Conservation (phyloP, 2,888 invertebrate species). For the Lasioglossum morio region DNA sequence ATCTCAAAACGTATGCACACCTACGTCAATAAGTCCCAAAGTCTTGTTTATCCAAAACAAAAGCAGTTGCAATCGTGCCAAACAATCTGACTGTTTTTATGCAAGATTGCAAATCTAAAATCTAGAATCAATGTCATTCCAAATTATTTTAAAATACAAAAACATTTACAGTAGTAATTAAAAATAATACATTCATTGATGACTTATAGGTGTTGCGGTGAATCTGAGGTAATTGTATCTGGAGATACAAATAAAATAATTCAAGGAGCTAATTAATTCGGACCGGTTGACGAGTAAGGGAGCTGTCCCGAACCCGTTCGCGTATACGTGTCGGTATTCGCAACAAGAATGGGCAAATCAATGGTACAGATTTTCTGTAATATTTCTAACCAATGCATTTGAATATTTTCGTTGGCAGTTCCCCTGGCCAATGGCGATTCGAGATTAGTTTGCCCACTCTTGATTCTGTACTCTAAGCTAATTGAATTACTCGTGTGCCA, state of each 20-base stretch:
- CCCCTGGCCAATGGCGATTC: neutral
- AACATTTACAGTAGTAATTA: neutral
- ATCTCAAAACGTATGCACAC: neutral
- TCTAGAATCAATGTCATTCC: neutral
- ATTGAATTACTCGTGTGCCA: conserved; percentile 74
- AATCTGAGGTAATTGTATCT: neutral
- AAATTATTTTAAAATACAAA: neutral
- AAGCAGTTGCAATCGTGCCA: neutral
- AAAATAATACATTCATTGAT: neutral
- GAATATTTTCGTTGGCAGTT: neutral
- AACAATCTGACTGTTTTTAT: neutral
- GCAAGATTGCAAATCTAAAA: neutral
- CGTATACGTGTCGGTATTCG: conserved; percentile 43
- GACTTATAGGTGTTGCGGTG: neutral
- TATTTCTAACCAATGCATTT: neutral
- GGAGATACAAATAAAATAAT: neutral
- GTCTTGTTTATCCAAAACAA: neutral
- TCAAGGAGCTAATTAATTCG: neutral
- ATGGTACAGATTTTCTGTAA: neutral
- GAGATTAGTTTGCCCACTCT: conserved; percentile 49
- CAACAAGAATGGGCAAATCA: conserved; percentile 53
- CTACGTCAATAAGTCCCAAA: neutral
- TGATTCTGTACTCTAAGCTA: conserved; percentile 53
- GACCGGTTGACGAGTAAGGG: neutral
- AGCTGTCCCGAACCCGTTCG: conserved; percentile 57